Base-by-base conservation (phyloP, 2,888 invertebrate genomes). In the Drosophila engyochracea region DNA sequence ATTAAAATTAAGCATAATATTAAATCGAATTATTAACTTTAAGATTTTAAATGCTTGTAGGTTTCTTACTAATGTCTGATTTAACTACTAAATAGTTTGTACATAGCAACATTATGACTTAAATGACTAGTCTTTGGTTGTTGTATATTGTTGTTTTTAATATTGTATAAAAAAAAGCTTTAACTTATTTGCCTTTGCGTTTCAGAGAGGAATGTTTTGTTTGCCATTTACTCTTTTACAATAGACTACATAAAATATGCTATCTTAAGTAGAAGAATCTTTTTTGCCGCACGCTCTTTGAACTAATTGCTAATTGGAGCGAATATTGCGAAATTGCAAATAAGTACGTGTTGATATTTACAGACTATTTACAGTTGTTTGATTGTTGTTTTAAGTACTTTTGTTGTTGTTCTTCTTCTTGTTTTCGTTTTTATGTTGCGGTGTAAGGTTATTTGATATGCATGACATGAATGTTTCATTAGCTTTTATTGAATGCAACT, bases 61-160 rank as follows among this genome's bases (percentile, higher is more conserved):
- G 55, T 53, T 37, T 41, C 59, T 22, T 57, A 44, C 69, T 55
- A 35, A 41, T 70, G 31, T 59, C 55, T 55, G 57, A 12, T 41
- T 63, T 68, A 68, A 74, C 44, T 71, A 71, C 71, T 76, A 65
- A 71, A 63, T 81, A 76, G 53, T 83, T 86, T 87, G 87, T 87
- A 87, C 90, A 90, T 90, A 86, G 85, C 85, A 83, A 90, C 76
- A 66, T 89, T 81, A 71, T 80, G 89, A 83, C 82, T 85, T 86
- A 86, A 82, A 64, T 89, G 89, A 91, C 91, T 91, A 91, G 92
- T 91, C 91, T 91, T 91, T 91, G 92, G 91, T 92, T 91, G 90
- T 89, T 74, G 74, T 72, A 73, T 74, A 62, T 72, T 61, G 64
- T 67, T 67, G 33, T 69, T 33, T 6, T 66, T 55, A 55, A 66